Percentiles rank a stretch among this genome's conserved stretches.
Conservation (phyloP, 2,113 vertebrate species). For the Casuarius casuarius region DNA sequence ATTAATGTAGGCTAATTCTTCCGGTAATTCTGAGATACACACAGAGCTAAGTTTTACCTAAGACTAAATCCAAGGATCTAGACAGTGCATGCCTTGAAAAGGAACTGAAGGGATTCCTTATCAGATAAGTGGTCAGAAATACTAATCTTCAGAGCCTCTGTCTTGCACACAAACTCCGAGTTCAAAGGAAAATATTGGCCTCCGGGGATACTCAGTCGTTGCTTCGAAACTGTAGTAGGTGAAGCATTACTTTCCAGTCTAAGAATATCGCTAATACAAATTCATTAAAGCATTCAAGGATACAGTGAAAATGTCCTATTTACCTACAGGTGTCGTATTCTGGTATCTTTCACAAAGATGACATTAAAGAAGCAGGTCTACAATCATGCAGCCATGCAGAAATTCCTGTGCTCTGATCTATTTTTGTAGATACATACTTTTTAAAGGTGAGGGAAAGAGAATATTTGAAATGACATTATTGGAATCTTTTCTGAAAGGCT, state of each 20-base stretch:
- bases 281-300: neutral
- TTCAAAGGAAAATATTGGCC: neutral
- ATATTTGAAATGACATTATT: neutral
- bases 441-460: neutral
- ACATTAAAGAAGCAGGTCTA: rapidly evolving
- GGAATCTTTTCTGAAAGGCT: neutral
- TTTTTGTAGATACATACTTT: neutral
- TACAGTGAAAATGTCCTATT: neutral
- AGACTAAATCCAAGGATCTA: neutral
- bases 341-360: neutral
- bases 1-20: neutral
- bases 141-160: neutral
- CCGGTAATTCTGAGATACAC: neutral
- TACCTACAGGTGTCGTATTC: neutral
- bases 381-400: neutral
- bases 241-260: neutral
- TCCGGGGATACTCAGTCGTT: neutral
- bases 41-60: neutral
- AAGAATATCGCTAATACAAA: neutral
- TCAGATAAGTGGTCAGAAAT: neutral
- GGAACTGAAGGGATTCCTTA: neutral
- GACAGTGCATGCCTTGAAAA: neutral
- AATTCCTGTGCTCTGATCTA: neutral
- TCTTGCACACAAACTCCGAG: neutral
- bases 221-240: rapidly evolving